Base-by-base conservation (phyloP, 1,140 invertebrate species). In the Neodiprion fabricii region DNA sequence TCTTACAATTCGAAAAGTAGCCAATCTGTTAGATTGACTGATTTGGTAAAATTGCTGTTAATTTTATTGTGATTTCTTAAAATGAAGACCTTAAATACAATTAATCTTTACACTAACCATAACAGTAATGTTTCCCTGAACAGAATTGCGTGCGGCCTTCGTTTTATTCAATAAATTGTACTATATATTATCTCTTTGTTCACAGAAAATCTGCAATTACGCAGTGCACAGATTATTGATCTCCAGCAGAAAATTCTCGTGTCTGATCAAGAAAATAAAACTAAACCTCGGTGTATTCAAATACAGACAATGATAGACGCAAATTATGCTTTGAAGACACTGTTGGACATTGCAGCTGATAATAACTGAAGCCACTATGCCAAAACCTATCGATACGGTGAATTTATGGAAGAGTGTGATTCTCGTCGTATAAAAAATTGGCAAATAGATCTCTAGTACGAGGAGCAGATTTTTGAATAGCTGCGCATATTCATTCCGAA, bases 231-330 rank as follows among this genome's bases (percentile, higher is more conserved):
- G 88, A 96, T 97, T 77, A 89, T 91, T 17, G 94, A 97, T 80
- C 82, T 97, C n/a, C 94, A 96, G 79, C 94, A 96, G 82, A 95
- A 96, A 86, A 91, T 97, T 53, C 83, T 94, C 12, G 92, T 95
- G 79, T 92, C 92, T 68, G 93, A 96, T 83, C 91, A 94, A 84
- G 91, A 93, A 80, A 91, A 90, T 67, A 92, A 91, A 78, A 82
- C 88, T 0, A 91, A 90, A 72, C 88, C 87, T 0, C 87, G 93
- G 71, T 92, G 90, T 84, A 93, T 94, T 69, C 88, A 86, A 53
- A 85, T 95, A 1, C 91, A 93, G 72, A 91, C 91, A 1, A 90
- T 94, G 85, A 81, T 88, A 0, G 94, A 95, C 80, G 91, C 92
- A 0, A 94, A 93, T 81, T 86, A 82, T 48, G 91, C 90, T 7